Percentiles rank a stretch among this genome's conserved stretches.
Evolutionary conservation across 2,113 vertebrate species (phyloP).

Genomic region (Lagopus leucura): DNA sequence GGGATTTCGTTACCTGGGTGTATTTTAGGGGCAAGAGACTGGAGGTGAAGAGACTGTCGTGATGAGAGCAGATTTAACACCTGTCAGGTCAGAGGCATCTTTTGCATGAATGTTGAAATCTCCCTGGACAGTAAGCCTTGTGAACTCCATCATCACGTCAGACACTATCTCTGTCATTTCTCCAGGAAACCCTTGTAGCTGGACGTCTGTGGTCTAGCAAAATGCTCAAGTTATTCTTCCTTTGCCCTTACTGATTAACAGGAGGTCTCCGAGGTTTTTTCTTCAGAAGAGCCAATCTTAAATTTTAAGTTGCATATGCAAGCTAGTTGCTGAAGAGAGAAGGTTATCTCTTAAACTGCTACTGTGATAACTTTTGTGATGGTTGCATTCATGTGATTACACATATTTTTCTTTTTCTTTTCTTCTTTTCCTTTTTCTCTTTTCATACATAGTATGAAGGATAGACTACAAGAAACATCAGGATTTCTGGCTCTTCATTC

Average conservation of each 20-base stretch:
- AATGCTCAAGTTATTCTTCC: not conserved
- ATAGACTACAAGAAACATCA: not conserved
- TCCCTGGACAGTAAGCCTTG: slow-evolving; percentile 12
- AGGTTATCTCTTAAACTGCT: not conserved
- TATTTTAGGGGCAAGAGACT: not conserved
- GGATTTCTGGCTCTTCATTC: not conserved
- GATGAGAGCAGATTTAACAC: slow-evolving; percentile 39
- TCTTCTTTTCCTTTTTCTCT: not conserved
- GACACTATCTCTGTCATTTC: slow-evolving; percentile 25
- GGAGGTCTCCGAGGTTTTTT: not conserved
- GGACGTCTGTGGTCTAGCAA: not conserved
- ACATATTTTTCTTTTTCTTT: not conserved
- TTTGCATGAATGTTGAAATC: slow-evolving; percentile 7
- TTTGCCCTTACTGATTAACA: not conserved
- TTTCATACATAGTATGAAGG: not conserved
- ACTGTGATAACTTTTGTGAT: not conserved
- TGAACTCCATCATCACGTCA: slow-evolving; percentile 28
- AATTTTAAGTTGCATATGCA: not conserved
- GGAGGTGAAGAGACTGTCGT: not conserved
- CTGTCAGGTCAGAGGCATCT: slow-evolving; percentile 30
- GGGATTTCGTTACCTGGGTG: not conserved
- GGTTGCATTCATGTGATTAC: not conserved
- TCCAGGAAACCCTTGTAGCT: not conserved
- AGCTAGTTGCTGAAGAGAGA: not conserved
- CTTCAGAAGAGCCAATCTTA: not conserved